Evolutionary conservation across 2,797 vertebrate genomes (phyloP).

Genomic region (Poeciliopsis infans): DNA sequence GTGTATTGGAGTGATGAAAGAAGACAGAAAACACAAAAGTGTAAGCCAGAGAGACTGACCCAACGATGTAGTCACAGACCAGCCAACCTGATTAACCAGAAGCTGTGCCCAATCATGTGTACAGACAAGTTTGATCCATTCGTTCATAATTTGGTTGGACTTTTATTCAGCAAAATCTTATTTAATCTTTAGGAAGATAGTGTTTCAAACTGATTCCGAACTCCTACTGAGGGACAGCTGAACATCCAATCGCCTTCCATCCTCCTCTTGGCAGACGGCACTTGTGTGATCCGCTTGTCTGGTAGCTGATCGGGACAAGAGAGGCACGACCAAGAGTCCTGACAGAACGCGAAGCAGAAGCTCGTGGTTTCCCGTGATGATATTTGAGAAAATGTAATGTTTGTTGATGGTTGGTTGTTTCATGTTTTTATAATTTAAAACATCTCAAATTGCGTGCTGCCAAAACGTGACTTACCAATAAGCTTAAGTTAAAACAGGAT

Average conservation of each 20-base stretch:
- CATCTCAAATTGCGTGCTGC: background rate
- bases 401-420: background rate
- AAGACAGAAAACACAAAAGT: too few species aligned
- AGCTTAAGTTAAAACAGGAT: background rate
- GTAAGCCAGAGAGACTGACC: background rate
- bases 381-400: background rate
- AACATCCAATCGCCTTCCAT: background rate
- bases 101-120: background rate
- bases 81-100: background rate
- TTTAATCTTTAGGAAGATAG: background rate
- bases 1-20: background rate
- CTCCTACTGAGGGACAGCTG: background rate
- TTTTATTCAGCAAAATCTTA: background rate
- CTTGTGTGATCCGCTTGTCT: background rate
- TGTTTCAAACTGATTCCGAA: background rate
- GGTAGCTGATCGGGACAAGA: background rate
- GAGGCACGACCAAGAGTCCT: background rate
- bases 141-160: background rate
- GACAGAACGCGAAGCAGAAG: background rate
- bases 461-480: background rate
- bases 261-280: background rate
- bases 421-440: background rate
- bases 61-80: background rate
- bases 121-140: background rate
- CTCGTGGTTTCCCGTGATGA: background rate